phyloP scores from a whole-genome alignment of 35 echinoderm and acorn worm species.

The Holothuria glaberrima region DNA sequence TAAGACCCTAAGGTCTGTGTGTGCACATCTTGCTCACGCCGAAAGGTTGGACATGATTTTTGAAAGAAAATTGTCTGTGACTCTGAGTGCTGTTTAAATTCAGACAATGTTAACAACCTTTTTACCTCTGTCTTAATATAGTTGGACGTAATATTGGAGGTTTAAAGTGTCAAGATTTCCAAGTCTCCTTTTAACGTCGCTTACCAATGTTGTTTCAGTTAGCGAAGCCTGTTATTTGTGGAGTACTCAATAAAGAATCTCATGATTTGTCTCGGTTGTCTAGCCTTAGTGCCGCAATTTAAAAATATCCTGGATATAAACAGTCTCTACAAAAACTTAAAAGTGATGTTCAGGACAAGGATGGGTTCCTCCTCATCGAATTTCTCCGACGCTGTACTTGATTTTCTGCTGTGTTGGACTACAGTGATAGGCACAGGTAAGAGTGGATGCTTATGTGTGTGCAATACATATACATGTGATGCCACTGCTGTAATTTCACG shows the following conservation, averaged over 20 bases:
- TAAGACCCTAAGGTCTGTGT: no score
- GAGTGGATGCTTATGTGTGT: not conserved
- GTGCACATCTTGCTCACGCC: no score
- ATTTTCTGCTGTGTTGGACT: slow-evolving; percentile 33
- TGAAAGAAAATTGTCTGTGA: not conserved
- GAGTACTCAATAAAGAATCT: no score
- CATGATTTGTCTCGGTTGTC: no score
- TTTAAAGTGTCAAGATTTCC: no score
- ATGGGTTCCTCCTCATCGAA: slow-evolving; percentile 36
- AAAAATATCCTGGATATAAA: slow-evolving; percentile 33
- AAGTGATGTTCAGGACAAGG: slow-evolving; percentile 51
- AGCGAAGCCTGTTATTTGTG: no score
- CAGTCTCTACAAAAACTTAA: slow-evolving; percentile 36
- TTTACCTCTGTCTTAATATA: slow-evolving; percentile 22
- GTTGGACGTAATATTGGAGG: not conserved
- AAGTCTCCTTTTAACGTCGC: no score
- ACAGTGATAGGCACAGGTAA: slow-evolving; percentile 41
- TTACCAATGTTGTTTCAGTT: no score
- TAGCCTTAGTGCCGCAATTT: no score
- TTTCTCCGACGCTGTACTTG: slow-evolving; percentile 34
- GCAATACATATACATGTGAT: no score
- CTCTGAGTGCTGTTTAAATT: not conserved
- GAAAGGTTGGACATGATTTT: no score
- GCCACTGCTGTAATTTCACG: no score
- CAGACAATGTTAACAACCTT: slow-evolving; percentile 6